Conservation (phyloP, 2,113 vertebrate species). For the Pollimyrus isidori region DNA sequence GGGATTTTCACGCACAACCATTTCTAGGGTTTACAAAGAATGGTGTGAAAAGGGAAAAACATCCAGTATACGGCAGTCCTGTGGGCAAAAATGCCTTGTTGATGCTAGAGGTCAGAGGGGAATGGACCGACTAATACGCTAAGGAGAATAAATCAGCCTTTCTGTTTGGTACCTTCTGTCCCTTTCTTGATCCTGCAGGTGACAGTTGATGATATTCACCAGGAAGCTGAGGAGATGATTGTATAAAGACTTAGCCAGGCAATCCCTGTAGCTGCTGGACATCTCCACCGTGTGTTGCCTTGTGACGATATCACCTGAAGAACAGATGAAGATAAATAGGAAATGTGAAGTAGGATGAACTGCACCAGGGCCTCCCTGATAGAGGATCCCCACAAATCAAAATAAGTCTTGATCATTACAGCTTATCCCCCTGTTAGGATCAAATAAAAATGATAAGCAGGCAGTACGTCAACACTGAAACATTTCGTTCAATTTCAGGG, state of each 20-base stretch:
- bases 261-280: conserved; percentile 78
- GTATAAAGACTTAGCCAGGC: conserved; percentile 81
- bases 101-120: too few species aligned
- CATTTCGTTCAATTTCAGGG: too few species aligned
- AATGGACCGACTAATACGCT: too few species aligned
- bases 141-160: background rate
- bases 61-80: too few species aligned
- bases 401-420: background rate
- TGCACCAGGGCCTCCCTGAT: background rate
- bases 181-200: conserved; percentile 73
- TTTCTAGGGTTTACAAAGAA: too few species aligned
- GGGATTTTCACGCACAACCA: too few species aligned
- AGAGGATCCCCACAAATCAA: background rate
- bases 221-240: conserved; percentile 82
- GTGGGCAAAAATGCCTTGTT: too few species aligned
- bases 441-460: background rate
- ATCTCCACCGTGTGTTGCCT: conserved; percentile 70
- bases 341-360: background rate
- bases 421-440: background rate
- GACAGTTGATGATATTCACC: conserved; percentile 74
- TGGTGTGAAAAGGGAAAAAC: too few species aligned
- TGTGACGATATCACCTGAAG: conserved; percentile 74
- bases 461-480: background rate
- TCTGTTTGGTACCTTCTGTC: conserved; percentile 57
- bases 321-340: background rate